These are phyloP conservation scores for Elysia crispata DNA, from an alignment of 2,888 invertebrate genomes.

Conservation along the genomic window DNA sequence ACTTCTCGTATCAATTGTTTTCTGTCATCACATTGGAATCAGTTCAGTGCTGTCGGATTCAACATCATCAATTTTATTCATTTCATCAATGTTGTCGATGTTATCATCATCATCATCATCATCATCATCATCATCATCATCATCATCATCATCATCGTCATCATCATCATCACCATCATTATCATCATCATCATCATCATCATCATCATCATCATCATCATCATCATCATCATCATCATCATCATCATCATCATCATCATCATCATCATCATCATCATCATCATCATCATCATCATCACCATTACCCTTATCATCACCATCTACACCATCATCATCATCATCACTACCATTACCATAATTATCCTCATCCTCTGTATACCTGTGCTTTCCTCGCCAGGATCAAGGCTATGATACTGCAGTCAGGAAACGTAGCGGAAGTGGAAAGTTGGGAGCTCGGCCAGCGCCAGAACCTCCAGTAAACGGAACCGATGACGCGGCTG, in stretches of 20 bases:
- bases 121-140: too few species aligned
- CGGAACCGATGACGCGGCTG: not conserved
- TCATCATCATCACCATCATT: not conserved
- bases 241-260: too few species aligned
- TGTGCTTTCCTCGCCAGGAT: not conserved
- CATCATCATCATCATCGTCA: not conserved
- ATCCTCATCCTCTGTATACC: too few species aligned
- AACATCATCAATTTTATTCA: too few species aligned
- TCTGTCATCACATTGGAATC: too few species aligned
- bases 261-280: conserved; percentile 21
- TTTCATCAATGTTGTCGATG: too few species aligned
- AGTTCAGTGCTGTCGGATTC: too few species aligned
- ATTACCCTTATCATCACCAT: too few species aligned
- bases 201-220: conserved; percentile 34
- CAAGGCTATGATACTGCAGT: conserved; percentile 69
- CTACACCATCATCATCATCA: too few species aligned
- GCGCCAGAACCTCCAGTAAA: conserved; percentile 37
- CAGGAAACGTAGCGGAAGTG: conserved; percentile 52
- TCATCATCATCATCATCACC: conserved; percentile 13
- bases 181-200: conserved; percentile 33
- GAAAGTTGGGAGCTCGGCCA: conserved; percentile 33
- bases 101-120: too few species aligned
- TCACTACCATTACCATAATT: too few species aligned
- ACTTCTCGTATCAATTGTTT: too few species aligned
- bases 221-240: conserved; percentile 30